Evolutionary conservation across 2,888 invertebrate species (phyloP).

Genomic region (Heterodera filipjevi): DNA sequence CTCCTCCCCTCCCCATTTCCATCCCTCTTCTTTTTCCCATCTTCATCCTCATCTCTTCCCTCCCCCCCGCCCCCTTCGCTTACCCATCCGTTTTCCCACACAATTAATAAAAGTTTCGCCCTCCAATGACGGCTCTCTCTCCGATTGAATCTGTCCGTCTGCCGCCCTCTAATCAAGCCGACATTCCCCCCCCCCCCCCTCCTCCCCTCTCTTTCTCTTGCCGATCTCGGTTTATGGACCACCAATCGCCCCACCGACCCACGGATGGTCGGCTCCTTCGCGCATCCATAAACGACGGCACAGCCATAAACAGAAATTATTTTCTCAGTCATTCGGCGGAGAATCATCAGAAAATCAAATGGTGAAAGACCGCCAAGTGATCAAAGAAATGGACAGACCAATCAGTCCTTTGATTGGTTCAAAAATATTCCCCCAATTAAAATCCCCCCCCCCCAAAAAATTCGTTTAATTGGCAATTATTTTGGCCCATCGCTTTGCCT

Average conservation of each 20-base stretch:
- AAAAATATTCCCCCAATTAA: too few relatives aligned
- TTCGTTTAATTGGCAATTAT: background rate
- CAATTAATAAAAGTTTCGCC: slow-evolving; percentile 19
- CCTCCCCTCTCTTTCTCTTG: background rate
- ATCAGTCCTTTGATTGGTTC: too few relatives aligned
- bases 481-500: background rate
- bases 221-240: slow-evolving; percentile 9
- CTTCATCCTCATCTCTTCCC: background rate
- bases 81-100: slow-evolving; percentile 8
- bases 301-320: background rate
- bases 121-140: background rate
- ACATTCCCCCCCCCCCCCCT: background rate
- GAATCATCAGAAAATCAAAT: too few relatives aligned
- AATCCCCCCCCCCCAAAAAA: too few relatives aligned
- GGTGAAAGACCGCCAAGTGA: too few relatives aligned
- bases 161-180: background rate
- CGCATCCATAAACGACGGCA: slow-evolving; percentile 12
- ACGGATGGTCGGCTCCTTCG: background rate
- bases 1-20: background rate
- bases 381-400: too few relatives aligned
- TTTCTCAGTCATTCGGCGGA: background rate
- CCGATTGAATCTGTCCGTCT: background rate
- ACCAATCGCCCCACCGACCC: background rate
- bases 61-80: background rate
- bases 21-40: background rate